These are phyloP conservation scores for Halcyon leucocephala DNA, from an alignment of 2,797 vertebrate species.

Conservation along the genomic window DNA sequence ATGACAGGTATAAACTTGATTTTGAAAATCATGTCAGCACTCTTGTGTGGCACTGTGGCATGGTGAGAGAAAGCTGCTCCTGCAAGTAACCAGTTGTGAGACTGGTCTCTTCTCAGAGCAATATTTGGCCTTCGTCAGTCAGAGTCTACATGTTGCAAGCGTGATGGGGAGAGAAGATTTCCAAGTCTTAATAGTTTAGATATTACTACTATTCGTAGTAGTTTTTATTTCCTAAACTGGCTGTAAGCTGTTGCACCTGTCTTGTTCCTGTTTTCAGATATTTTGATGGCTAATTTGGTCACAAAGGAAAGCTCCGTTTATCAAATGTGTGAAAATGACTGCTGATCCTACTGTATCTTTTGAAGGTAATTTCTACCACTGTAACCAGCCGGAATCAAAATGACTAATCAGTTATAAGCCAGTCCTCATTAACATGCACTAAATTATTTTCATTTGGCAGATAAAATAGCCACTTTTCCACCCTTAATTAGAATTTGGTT, in stretches of 20 bases:
- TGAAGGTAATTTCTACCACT: conserved; percentile 68
- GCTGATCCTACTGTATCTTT: conserved; percentile 47
- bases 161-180: not conserved
- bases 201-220: not conserved
- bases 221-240: not conserved
- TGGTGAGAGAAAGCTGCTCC: not conserved
- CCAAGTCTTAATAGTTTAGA: not conserved
- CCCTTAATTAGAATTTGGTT: conserved; percentile 76
- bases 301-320: conserved; percentile 30
- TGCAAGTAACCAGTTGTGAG: not conserved
- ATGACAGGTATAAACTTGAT: not conserved
- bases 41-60: not conserved
- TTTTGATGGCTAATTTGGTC: not conserved
- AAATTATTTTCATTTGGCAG: conserved; percentile 81
- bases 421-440: conserved; percentile 73
- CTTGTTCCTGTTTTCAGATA: not conserved
- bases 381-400: conserved; percentile 72
- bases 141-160: not conserved
- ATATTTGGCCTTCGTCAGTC: not conserved
- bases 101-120: not conserved
- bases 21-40: not conserved
- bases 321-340: conserved; percentile 37
- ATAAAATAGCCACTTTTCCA: conserved; percentile 75
- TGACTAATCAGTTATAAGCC: conserved; percentile 72
- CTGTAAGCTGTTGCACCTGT: not conserved